Evolutionary conservation across 2,797 vertebrate genomes (phyloP), one percentile per base, ranked within the genome.

Genomic region (Glossophaga mutica): DNA sequence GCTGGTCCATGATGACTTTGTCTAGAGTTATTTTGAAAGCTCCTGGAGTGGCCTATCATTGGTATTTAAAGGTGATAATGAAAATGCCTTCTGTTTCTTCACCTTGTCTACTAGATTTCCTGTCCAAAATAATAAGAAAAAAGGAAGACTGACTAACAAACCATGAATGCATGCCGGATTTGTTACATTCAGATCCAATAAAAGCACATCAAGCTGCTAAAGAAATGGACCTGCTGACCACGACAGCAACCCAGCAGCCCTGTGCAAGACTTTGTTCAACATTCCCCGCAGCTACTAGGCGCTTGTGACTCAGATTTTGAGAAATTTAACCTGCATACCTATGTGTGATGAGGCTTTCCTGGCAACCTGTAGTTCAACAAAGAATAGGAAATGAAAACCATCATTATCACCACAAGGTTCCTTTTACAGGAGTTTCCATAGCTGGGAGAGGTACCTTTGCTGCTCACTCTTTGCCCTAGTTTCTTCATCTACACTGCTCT

Each of bases 311-410:
- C 85, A 29, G 42, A 48, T 59, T 94, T 90, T 18, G 90, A 93
- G 94, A 97, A 83, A 68, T 74, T 50, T 87, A 92, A 89, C 77
- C 83, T 96, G 57, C 44, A 48, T 94, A 42, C 65, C 76, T 88
- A 94, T 6, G 57, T 91, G 42, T 73, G 85, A 81, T 52, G 42
- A 26, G 9, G 21, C 76, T 94, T 97, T 97, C 82, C 92, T 77
- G 78, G 85, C 82, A 97, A 92, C 87, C 55, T 93, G 37, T 37
- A 85, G 84, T 74, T 95, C 59, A 87, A 32, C 52, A 76, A 78
- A 95, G 95, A 97, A 85, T 19, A 95, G 95, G 95, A 97, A 97
- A 94, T 57, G 97, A 97, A 97, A 97, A 68, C 67, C 39, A 76
- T 93, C 57, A 34, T 84, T 65, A n/a, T 91, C 16, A 29, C 92